phyloP scores from a whole-genome alignment of 2,113 vertebrate genomes.

The Xiphias gladius region DNA sequence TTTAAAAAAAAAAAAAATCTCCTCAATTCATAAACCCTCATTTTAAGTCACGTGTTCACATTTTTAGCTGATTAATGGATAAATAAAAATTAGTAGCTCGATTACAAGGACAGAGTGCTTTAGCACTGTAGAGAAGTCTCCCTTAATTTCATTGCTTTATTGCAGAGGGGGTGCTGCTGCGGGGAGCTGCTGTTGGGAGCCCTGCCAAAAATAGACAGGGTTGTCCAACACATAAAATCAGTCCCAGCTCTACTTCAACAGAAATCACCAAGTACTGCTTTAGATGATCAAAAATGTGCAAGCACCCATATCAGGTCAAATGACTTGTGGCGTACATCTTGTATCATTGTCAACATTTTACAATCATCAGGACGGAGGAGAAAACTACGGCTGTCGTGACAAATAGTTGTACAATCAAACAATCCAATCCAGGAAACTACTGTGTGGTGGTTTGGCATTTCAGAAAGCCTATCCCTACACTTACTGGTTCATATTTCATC shows the following conservation, averaged over 20 bases:
- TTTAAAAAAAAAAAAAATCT: background rate
- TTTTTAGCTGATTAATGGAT: background rate
- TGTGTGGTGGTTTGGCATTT: background rate
- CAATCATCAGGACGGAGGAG: background rate
- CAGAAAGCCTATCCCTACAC: no score
- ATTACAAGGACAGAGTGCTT: no score
- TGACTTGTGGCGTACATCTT: no score
- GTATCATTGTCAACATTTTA: background rate
- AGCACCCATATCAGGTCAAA: no score
- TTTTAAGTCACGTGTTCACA: background rate
- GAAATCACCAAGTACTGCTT: background rate
- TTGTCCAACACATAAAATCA: no score
- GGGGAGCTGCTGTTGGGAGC: no score
- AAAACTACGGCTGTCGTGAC: background rate
- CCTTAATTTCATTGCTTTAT: background rate
- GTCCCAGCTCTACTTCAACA: background rate
- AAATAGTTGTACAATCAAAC: no score
- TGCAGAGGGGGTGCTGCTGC: background rate
- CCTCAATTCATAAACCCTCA: background rate
- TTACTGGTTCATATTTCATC: background rate
- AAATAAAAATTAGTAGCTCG: no score
- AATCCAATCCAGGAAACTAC: background rate
- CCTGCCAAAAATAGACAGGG: background rate
- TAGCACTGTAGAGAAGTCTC: no score
- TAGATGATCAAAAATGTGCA: no score